Percentiles rank a stretch among this genome's conserved stretches.
phyloP scores from a whole-genome alignment of 2,113 vertebrate genomes.

The Pterocles orientalis region DNA sequence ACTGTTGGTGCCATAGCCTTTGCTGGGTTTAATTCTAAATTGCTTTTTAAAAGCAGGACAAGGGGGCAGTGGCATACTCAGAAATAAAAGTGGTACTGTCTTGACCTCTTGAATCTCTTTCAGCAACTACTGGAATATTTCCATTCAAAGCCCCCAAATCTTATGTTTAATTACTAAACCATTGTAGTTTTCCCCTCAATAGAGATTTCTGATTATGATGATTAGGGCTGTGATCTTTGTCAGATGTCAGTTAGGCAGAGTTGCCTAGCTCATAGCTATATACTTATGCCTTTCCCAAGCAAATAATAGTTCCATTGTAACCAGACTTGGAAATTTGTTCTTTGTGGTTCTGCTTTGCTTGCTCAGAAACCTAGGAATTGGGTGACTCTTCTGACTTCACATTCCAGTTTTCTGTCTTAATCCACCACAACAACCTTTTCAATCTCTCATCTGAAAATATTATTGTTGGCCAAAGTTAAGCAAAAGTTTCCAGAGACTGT shows the following conservation, averaged over 20 bases:
- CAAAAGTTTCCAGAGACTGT: background rate
- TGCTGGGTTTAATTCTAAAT: background rate
- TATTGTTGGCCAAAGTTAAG: background rate
- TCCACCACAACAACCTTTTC: background rate
- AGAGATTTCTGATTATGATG: background rate
- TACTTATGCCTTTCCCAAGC: background rate
- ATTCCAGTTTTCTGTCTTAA: background rate
- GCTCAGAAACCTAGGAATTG: background rate
- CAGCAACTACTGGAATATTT: background rate
- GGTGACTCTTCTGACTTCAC: background rate
- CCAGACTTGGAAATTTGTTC: background rate
- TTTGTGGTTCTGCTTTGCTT: conserved; percentile 8
- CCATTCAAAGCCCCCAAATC: background rate
- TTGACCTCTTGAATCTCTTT: background rate
- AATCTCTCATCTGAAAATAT: background rate
- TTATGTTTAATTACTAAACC: background rate
- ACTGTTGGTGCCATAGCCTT: background rate
- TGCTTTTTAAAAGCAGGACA: background rate
- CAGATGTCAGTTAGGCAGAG: background rate
- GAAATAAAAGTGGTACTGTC: background rate
- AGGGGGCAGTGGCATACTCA: background rate
- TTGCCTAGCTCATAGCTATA: background rate
- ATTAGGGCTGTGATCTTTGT: background rate
- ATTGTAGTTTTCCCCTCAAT: background rate
- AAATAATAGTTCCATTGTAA: background rate